Base-by-base conservation (phyloP, 1,140 invertebrate species). In the Lutraria rhynchaena region DNA sequence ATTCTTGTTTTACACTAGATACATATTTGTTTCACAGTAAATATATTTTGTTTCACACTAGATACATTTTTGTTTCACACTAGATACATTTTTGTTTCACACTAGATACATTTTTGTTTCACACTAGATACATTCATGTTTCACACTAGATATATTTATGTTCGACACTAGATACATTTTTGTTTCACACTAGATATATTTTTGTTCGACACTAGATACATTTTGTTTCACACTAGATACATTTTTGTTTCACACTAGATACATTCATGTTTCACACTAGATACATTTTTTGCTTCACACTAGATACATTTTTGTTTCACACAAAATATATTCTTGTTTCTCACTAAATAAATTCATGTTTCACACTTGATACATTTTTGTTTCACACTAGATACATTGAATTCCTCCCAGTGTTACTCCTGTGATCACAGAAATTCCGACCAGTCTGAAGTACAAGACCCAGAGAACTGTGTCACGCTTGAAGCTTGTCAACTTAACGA, bases 391-490 rank as follows among this genome's bases (percentile, higher is more conserved):
- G 63, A 67, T 31, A 67, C 63, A 31, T 11, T 67, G 1, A 46
- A 46, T 29, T 24, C 41, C 0, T 67, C 63, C 7, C 63, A 67
- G 13, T 67, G 63, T 67, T 67, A 67, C 24, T 67, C 63, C 2
- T 67, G 63, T 22, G 63, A 67, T 67, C 63, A 67, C 27, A 49
- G 44, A 49, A 49, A 29, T 11, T 67, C 63, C 4, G 63, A 67
- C 0, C 63, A 67, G 31, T 67, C 63, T 44, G 63, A 67, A 31
- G 63, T 67, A 15, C 44, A 67, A 27, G 44, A 67, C 41, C 63
- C 63, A 27, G 49, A 67, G 44, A 49, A 29, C 3, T 67, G 63
- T 31, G 63, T 67, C 1, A 67, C 63, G n/a, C n/a, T 67, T 19
- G 41, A 67, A 11, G 29, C 63, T 19, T 67, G 63, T 41, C 63